Conservation (phyloP, 2,888 invertebrate genomes). For the Molorchus minor region DNA sequence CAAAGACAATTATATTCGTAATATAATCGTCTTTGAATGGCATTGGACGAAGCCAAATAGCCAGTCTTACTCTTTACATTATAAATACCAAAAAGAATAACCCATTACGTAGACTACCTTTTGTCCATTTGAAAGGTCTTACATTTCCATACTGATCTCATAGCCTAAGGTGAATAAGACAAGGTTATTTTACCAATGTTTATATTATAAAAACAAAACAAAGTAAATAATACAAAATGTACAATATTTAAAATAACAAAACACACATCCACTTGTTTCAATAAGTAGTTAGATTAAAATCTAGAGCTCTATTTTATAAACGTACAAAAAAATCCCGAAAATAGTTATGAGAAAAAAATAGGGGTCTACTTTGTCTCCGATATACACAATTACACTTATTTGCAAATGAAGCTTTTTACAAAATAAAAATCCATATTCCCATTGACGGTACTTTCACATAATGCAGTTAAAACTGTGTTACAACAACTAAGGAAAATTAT, state of each 20-base stretch:
- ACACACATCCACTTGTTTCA: slow-evolving; percentile 30
- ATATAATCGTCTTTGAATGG: too few relatives aligned
- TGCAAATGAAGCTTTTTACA: slow-evolving; percentile 40
- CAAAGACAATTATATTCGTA: too few relatives aligned
- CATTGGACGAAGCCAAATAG: too few relatives aligned
- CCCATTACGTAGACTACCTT: too few relatives aligned
- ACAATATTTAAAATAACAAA: slow-evolving; percentile 44
- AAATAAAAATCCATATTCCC: slow-evolving; percentile 27
- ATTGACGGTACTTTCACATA: slow-evolving; percentile 1
- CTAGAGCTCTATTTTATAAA: slow-evolving; percentile 52
- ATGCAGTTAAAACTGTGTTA: background rate
- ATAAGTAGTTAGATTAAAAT: slow-evolving; percentile 4
- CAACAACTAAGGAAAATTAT: slow-evolving; percentile 10
- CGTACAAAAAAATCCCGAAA: slow-evolving; percentile 61
- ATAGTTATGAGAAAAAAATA: slow-evolving; percentile 57
- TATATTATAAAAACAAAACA: slow-evolving; percentile 58
- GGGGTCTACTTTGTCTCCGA: slow-evolving; percentile 49
- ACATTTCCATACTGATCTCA: too few relatives aligned
- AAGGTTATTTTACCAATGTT: slow-evolving; percentile 46
- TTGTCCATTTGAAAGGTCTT: too few relatives aligned
- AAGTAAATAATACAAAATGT: slow-evolving; percentile 56
- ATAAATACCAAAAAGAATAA: too few relatives aligned
- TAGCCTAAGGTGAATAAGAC: slow-evolving; percentile 22
- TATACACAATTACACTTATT: slow-evolving; percentile 47
- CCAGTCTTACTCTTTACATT: too few relatives aligned